Percentiles rank a stretch among this genome's conserved stretches.
phyloP scores from a whole-genome alignment of 2,113 vertebrate species.

The Oreochromis tanganicae region DNA sequence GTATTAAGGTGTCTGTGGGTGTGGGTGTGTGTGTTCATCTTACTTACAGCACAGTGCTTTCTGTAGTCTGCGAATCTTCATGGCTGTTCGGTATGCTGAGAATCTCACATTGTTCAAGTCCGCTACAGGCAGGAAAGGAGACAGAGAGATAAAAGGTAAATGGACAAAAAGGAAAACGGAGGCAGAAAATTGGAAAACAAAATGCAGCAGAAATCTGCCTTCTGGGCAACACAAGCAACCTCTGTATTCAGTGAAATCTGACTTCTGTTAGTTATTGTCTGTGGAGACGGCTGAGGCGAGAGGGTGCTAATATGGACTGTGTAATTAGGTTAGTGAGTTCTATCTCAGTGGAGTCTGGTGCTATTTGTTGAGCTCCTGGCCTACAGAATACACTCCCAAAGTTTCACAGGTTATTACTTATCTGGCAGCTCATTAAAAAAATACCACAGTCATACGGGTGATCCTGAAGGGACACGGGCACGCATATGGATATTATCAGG shows the following conservation, averaged over 20 bases:
- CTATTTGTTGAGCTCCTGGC: conserved; percentile 52
- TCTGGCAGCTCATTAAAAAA: conserved; percentile 35
- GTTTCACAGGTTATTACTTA: conserved; percentile 56
- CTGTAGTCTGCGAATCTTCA: conserved; percentile 96
- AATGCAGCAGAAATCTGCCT: background rate
- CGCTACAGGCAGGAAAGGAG: conserved; percentile 62
- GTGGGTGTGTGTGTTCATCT: background rate
- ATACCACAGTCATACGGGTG: background rate
- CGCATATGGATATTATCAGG: background rate
- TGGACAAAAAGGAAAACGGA: background rate
- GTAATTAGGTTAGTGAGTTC: conserved; percentile 45
- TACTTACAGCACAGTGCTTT: conserved; percentile 95
- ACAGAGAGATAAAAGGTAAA: background rate
- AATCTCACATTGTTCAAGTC: conserved; percentile 97
- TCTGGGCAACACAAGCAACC: background rate
- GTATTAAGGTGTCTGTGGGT: background rate
- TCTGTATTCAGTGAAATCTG: background rate
- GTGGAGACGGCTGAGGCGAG: background rate
- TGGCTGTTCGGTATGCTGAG: conserved; percentile 96
- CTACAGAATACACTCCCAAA: conserved; percentile 33
- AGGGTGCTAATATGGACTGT: background rate
- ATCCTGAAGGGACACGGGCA: background rate
- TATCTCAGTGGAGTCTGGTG: conserved; percentile 9
- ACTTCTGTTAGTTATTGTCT: conserved; percentile 17
- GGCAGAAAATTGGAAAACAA: conserved; percentile 14